A percentile compares a stretch with the other conserved stretches of the same genome.
Conservation (phyloP, 2,113 vertebrate species). For the Paramisgurnus dabryanus region DNA sequence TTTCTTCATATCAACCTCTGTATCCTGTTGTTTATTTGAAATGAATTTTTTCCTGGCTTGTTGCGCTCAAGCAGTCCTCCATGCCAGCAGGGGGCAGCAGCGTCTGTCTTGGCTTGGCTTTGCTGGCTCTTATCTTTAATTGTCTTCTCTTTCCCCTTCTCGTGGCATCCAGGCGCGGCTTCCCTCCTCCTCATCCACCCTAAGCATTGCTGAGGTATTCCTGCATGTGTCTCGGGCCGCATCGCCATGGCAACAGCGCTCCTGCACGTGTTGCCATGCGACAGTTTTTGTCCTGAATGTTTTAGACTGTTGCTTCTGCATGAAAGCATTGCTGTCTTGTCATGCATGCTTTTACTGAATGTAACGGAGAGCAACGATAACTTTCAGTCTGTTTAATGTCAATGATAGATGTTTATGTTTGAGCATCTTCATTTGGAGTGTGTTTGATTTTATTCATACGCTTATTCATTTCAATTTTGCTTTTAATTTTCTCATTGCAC, state of each 20-base stretch:
- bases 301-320: constrained; percentile 54
- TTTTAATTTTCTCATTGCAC: constrained; percentile 46
- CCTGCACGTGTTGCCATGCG: constrained; percentile 62
- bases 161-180: constrained; percentile 96
- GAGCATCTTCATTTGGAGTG: background rate
- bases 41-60: constrained; percentile 62
- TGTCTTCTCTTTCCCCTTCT: constrained; percentile 63
- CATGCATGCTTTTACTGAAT: constrained; percentile 73
- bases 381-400: constrained; percentile 6
- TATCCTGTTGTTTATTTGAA: constrained; percentile 44
- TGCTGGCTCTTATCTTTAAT: constrained; percentile 69
- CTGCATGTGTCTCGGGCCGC: constrained; percentile 86
- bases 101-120: constrained; percentile 61
- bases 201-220: constrained; percentile 99
- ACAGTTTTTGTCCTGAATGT: background rate
- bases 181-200: constrained; percentile 99
- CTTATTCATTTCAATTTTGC: constrained; percentile 15
- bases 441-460: constrained; percentile 3
- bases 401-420: background rate
- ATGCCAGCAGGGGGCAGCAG: constrained; percentile 61
- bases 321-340: constrained; percentile 40
- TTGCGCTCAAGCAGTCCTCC: constrained; percentile 56
- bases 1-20: background rate
- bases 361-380: constrained; percentile 7
- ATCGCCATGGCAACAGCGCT: constrained; percentile 52